Conservation (phyloP, 2,797 vertebrate species). For the Aldrovandia affinis region DNA sequence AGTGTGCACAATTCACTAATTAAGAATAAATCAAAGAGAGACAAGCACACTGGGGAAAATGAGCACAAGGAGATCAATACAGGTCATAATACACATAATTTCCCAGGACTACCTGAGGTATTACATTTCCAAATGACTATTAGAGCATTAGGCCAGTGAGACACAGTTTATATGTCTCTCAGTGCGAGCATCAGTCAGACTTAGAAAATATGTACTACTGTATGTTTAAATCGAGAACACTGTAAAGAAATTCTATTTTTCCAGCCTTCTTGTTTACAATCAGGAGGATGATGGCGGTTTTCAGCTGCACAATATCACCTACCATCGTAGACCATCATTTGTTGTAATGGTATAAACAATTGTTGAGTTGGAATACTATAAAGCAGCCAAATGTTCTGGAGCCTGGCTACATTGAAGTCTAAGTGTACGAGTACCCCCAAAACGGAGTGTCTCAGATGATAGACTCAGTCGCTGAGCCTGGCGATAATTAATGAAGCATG, state of each 20-base stretch:
- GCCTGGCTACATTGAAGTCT: not conserved
- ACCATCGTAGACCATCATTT: not conserved
- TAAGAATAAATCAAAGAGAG: constrained; percentile 28
- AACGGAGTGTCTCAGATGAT: not conserved
- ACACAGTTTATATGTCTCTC: constrained; percentile 4
- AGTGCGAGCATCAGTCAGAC: not conserved
- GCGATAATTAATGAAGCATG: not conserved
- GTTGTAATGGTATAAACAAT: not conserved
- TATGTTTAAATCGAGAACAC: not conserved
- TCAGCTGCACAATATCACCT: not conserved
- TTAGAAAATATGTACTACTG: not conserved
- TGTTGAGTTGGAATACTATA: not conserved
- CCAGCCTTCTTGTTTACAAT: not conserved
- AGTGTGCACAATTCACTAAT: constrained; percentile 17
- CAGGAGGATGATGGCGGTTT: not conserved
- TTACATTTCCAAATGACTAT: constrained; percentile 31
- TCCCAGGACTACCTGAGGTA: constrained; percentile 14
- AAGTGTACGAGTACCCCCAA: not conserved
- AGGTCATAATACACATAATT: constrained; percentile 23
- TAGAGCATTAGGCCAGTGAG: constrained; percentile 15
- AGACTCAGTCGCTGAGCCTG: not conserved
- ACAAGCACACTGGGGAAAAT: constrained; percentile 24
- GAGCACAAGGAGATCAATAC: constrained; percentile 14
- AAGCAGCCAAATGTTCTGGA: not conserved
- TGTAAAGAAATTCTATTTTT: not conserved